Evolutionary conservation across 1,140 invertebrate genomes (phyloP).

Genomic region (Drosophila albomicans): DNA sequence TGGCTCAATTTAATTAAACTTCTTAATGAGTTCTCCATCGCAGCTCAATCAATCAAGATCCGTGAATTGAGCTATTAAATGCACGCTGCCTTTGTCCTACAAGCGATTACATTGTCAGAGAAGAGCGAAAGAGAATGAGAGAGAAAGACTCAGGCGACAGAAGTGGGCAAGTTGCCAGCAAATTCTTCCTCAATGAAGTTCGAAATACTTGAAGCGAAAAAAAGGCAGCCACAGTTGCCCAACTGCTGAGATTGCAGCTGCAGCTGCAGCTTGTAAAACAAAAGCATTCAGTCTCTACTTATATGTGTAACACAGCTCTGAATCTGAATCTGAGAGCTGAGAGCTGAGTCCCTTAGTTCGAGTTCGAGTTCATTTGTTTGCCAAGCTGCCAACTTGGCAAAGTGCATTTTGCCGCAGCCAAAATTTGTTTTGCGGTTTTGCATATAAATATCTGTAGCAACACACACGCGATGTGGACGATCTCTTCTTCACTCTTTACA

Average conservation of each 20-base stretch:
- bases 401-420: conserved; percentile 72
- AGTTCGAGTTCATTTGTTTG: conserved; percentile 76
- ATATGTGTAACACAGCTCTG: conserved; percentile 29
- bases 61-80: conserved; percentile 57
- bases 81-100: conserved; percentile 60
- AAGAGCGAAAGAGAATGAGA: neutral
- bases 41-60: conserved; percentile 69
- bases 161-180: conserved; percentile 55
- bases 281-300: conserved; percentile 29
- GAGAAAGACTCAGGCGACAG: neutral
- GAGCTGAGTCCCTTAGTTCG: conserved; percentile 15
- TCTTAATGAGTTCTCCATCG: conserved; percentile 78
- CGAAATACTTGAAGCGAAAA: conserved; percentile 53
- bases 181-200: conserved; percentile 52
- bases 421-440: conserved; percentile 77
- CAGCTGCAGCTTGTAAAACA: conserved; percentile 40
- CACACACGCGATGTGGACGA: conserved; percentile 27
- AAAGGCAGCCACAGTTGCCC: conserved; percentile 40
- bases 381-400: conserved; percentile 67
- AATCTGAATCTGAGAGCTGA: conserved; percentile 28
- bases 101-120: conserved; percentile 62
- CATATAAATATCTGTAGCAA: conserved; percentile 60
- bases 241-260: conserved; percentile 53
- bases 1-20: conserved; percentile 77
- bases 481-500: neutral